Evolutionary conservation across 2,797 vertebrate species (phyloP).

Genomic region (Rhodeus uyekii): DNA sequence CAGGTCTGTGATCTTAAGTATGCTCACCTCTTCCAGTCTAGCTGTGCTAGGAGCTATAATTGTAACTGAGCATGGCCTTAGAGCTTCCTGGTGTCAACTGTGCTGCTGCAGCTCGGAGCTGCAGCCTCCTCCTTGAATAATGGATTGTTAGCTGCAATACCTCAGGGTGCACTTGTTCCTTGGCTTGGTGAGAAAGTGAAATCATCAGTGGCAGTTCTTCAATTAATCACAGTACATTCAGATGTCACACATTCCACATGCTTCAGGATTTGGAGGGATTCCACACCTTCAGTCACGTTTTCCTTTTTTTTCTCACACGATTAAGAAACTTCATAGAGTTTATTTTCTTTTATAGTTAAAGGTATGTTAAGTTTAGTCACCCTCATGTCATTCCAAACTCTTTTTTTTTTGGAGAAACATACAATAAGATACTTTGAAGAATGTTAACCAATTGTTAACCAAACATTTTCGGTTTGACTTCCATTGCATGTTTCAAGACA

Average conservation of each 20-base stretch:
- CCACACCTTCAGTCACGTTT: slow-evolving; percentile 5
- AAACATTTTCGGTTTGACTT: neutral
- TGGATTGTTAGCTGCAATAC: slow-evolving; percentile 65
- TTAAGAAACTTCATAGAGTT: neutral
- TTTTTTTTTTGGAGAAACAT: no score
- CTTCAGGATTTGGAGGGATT: slow-evolving; percentile 9
- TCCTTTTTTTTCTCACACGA: neutral
- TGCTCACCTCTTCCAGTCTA: slow-evolving; percentile 36
- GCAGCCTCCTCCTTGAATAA: slow-evolving; percentile 67
- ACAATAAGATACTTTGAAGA: neutral
- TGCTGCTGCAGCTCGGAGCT: slow-evolving; percentile 61
- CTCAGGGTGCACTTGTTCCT: slow-evolving; percentile 64
- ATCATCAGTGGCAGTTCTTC: slow-evolving; percentile 57
- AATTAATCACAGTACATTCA: slow-evolving; percentile 69
- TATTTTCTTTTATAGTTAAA: neutral
- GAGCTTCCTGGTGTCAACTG: slow-evolving; percentile 66
- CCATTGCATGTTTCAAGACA: no score
- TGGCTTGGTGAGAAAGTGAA: slow-evolving; percentile 68
- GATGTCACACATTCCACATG: slow-evolving; percentile 44
- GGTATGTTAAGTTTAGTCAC: neutral
- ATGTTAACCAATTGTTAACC: neutral
- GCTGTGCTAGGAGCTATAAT: slow-evolving; percentile 68
- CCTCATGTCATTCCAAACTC: neutral
- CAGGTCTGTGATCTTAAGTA: slow-evolving; percentile 34
- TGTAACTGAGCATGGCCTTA: slow-evolving; percentile 56